These are phyloP conservation scores for Macaca nemestrina DNA, from an alignment of 2,113 vertebrate genomes.

Conservation along the genomic window DNA sequence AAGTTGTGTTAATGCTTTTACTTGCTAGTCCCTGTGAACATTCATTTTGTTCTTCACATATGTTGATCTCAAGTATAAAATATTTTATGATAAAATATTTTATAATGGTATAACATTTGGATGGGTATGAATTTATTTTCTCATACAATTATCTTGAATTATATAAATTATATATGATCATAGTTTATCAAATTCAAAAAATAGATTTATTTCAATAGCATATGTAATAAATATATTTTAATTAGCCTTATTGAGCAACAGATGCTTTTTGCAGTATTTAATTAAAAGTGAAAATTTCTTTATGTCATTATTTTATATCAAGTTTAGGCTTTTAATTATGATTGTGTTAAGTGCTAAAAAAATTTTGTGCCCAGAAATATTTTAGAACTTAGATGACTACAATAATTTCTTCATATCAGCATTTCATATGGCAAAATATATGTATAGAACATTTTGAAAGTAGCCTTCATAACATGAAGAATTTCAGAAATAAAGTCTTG, in stretches of 20 bases:
- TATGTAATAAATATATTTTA: neutral
- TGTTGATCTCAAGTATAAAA: neutral
- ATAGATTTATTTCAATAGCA: neutral
- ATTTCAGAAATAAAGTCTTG: slow-evolving; percentile 77
- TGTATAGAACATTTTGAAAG: slow-evolving; percentile 69
- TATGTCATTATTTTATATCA: slow-evolving; percentile 37
- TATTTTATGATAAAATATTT: neutral
- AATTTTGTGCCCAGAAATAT: neutral
- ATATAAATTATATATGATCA: neutral
- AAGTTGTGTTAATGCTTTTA: neutral
- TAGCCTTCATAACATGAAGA: slow-evolving; percentile 59
- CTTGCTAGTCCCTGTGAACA: neutral
- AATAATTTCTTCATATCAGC: slow-evolving; percentile 26
- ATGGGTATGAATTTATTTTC: neutral
- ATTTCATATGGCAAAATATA: slow-evolving; percentile 67
- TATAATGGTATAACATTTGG: neutral
- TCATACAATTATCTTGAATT: neutral
- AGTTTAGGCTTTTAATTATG: slow-evolving; percentile 69
- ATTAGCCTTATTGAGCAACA: neutral
- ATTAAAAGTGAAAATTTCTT: neutral
- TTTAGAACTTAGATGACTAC: neutral
- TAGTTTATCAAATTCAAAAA: slow-evolving; percentile 10
- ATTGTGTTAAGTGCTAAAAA: slow-evolving; percentile 37
- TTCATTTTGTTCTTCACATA: neutral
- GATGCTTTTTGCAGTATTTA: neutral